These are phyloP conservation scores for Chiroxiphia lanceolata DNA, from an alignment of 2,797 vertebrate species.

Conservation along the genomic window DNA sequence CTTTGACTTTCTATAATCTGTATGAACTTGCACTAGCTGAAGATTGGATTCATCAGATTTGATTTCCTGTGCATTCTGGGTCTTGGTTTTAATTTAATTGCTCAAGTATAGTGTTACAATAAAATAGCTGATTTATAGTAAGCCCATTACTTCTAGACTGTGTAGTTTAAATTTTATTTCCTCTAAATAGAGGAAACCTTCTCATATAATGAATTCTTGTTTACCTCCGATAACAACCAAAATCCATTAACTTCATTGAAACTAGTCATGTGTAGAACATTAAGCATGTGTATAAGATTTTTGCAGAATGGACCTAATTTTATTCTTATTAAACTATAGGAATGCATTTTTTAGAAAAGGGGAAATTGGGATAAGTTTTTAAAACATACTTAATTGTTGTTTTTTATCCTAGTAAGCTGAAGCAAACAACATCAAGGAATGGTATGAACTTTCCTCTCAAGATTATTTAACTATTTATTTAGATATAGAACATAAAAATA, in stretches of 20 bases:
- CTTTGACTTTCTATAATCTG: background rate
- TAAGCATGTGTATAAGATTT: slow-evolving; percentile 6
- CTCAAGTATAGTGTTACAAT: background rate
- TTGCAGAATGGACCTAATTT: background rate
- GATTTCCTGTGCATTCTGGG: background rate
- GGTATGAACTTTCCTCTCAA: background rate
- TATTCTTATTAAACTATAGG: slow-evolving; percentile 1
- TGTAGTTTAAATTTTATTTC: slow-evolving; percentile 20
- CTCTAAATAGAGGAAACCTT: background rate
- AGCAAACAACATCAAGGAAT: background rate
- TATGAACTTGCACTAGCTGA: background rate
- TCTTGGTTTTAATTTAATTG: slow-evolving; percentile 10
- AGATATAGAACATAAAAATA: background rate
- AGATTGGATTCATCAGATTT: background rate
- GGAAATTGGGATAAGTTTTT: background rate
- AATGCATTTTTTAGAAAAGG: background rate
- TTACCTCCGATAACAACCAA: background rate
- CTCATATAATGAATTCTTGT: background rate
- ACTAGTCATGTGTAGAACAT: slow-evolving; percentile 4
- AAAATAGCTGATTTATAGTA: slow-evolving; percentile 14
- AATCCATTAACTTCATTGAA: slow-evolving; percentile 29
- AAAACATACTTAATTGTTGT: background rate
- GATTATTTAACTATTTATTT: background rate
- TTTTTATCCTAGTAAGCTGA: background rate
- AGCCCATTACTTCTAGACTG: background rate